Base-by-base conservation (phyloP, 2,888 invertebrate species). In the Scaptodrosophila latifasciaeformis region DNA sequence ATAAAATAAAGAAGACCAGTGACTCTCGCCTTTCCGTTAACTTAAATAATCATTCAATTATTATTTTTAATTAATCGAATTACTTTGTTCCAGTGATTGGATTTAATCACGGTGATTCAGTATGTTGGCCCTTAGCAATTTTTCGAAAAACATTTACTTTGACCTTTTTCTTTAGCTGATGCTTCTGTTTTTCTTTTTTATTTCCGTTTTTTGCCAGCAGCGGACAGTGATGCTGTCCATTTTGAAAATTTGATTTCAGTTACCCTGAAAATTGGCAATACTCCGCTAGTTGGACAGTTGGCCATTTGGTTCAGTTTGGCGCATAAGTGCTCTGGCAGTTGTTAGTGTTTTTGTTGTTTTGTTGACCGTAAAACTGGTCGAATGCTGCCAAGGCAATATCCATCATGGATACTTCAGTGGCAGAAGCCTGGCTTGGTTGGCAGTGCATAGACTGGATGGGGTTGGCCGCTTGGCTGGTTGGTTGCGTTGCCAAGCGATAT, bases 201-300 rank as follows among this genome's bases (percentile, higher is more conserved):
- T n/a, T n/a, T n/a, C n/a, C n/a, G n/a, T n/a, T 54, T 42, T 49
- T 39, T 35, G 59, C 47, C 60, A 53, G 43, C 43, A 59, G 59
- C 43, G 59, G 31, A n/a, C n/a, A 42, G 51, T 44, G 45, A 7
- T 13, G 30, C 30, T 34, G 40, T 15, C 61, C 60, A 77, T 77
- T 79, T 79, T 65, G 68, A 74, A 76, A 76, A 75, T 74, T 77
- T 74, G 80, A 75, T 75, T 74, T 67, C 70, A 57, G 37, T 67
- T 49, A 49, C 61, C 58, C 58, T 52, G 57, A 62, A 75, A 79
- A 75, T 72, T 71, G 70, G 62, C 72, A 71, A 69, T 65, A 27
- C 24, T 10, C 35, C 15, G 19, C n/a, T 31, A 19, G 34, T 5
- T 34, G 49, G 31, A 15, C 24, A 40, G 43, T 24, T 49, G 40